Evolutionary conservation across 2,113 vertebrate genomes (phyloP), one percentile per base, ranked within the genome.

Genomic region (Takifugu bimaculatus): DNA sequence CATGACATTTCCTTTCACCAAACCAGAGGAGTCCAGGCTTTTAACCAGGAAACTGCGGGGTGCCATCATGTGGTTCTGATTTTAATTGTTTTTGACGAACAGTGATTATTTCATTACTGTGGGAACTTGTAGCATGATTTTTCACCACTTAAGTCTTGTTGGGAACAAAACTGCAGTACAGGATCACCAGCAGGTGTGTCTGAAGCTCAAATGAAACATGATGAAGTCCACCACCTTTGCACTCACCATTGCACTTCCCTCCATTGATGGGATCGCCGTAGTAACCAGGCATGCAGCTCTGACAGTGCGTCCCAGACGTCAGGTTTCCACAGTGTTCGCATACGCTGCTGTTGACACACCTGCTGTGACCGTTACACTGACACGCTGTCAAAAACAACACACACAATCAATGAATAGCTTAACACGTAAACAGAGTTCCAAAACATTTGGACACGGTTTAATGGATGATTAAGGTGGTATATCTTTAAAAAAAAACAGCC

Each of bases 321-420:
- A 98, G 91, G 80, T 98, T 96, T 74, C 90, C 93, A 58, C 96
- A 98, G 51, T 91, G 94, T 68, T 98, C 95, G 0, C 95, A 98
- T 47, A 95, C 88, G 0, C 93, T 95, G 77, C 82, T 84, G 74
- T 94, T 94, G 85, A 95, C 68, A 75, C 96, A 98, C 55, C 92
- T 95, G 89, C 96, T 98, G 85, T 98, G 96, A 12, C 96, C 96
- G 10, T 98, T 98, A 72, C 96, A 98, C 83, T 97, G 96, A 70
- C 96, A 98, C 28, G 93, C 96, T 98, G 74, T 4, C 81, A 54
- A 32, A 1, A 63, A 75, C 25, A 64, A 57, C 5, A 56, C 5
- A 49, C 50, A 70, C 5, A 62, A 14, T 50, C n/a, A 50, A 50
- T n/a, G n/a, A 15, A 4, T 20, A 5, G 13, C 12, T 48, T n/a